Percentiles rank a stretch among this genome's conserved stretches.
Conservation (phyloP, 2,113 vertebrate genomes). For the Phrynocephalus versicolor region DNA sequence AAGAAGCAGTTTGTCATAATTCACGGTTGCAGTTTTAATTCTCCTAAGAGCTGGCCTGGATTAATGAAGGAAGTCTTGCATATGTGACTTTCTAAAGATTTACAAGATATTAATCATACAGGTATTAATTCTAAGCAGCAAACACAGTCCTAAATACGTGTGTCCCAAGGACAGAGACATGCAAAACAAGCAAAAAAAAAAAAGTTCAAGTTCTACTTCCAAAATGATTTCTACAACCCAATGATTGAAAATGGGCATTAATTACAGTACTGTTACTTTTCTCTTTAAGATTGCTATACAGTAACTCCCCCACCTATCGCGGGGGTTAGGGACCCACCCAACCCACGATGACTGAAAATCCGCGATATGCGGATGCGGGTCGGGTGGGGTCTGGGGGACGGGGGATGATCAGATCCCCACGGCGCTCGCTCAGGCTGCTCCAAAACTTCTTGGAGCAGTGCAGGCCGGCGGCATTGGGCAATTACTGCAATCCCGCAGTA, state of each 20-base stretch:
- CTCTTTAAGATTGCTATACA: no score
- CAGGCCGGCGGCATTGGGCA: no score
- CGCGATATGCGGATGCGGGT: no score
- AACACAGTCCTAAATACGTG: not conserved
- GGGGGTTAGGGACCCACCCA: no score
- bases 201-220: not conserved
- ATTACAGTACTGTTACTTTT: no score
- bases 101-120: slow-evolving; percentile 27
- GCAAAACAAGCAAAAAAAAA: not conserved
- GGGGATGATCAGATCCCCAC: no score
- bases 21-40: slow-evolving; percentile 56
- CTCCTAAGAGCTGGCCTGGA: slow-evolving; percentile 57
- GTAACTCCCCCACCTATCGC: no score
- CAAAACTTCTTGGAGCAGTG: no score
- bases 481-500: no score
- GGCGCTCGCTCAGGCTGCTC: no score
- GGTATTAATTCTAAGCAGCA: slow-evolving; percentile 19
- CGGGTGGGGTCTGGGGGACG: no score
- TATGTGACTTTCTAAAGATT: slow-evolving; percentile 54
- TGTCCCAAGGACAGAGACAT: not conserved
- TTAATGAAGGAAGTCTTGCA: slow-evolving; percentile 54
- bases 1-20: slow-evolving; percentile 55
- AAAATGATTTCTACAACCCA: slow-evolving; percentile 25
- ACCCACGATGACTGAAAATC: no score
- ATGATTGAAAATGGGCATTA: slow-evolving; percentile 12